phyloP scores from a whole-genome alignment of 92 coral and sea anemone species.

The Paramuricea clavata region DNA sequence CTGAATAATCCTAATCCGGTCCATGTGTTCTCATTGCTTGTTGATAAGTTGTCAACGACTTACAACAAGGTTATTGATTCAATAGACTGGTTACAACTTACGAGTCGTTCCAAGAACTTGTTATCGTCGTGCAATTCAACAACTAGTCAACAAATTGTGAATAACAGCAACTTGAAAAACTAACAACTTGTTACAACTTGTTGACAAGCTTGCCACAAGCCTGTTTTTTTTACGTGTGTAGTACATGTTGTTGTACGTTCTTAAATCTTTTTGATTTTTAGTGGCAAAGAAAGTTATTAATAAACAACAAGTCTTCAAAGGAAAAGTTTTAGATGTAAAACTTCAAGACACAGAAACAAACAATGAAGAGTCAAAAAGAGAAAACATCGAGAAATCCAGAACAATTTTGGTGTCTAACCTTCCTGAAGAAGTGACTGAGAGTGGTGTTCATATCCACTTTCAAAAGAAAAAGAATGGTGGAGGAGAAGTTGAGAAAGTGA shows the following conservation, averaged over 20 bases:
- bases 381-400: too few species aligned
- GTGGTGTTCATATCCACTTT: conserved; percentile 6
- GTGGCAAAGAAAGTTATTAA: conserved; percentile 23
- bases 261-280: background rate
- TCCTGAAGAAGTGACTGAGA: conserved; percentile 25
- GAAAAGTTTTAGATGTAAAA: background rate
- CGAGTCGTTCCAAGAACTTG: too few species aligned
- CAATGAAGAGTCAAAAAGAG: background rate
- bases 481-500: conserved; percentile 3
- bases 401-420: background rate
- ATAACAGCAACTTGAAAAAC: too few species aligned
- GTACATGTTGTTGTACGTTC: background rate
- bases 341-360: background rate
- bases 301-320: background rate
- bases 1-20: too few species aligned
- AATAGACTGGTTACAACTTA: too few species aligned
- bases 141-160: too few species aligned
- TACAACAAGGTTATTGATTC: too few species aligned
- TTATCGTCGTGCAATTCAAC: too few species aligned
- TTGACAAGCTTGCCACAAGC: too few species aligned
- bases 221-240: background rate
- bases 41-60: too few species aligned
- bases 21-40: too few species aligned
- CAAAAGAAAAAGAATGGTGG: conserved; percentile 27
- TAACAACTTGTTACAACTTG: too few species aligned